A percentile compares a stretch with the other conserved stretches of the same genome.
Evolutionary conservation across 1,140 invertebrate species (phyloP).

Genomic region (Trachymyrmex septentrionalis): DNA sequence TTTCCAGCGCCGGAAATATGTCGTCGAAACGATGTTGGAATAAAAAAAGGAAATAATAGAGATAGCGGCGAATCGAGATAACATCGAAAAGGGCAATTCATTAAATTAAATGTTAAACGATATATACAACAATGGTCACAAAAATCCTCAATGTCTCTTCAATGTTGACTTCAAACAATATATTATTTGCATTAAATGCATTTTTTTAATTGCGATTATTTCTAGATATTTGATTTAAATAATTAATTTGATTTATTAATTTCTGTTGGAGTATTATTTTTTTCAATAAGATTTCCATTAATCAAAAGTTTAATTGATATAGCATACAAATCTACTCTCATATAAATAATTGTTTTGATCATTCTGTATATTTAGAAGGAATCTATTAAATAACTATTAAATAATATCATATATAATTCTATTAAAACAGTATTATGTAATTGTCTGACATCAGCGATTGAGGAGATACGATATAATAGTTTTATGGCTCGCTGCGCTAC

Average conservation of each 20-base stretch:
- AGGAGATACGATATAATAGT: background rate
- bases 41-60: background rate
- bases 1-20: slow-evolving; percentile 52
- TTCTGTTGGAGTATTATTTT: background rate
- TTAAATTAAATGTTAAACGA: background rate
- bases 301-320: background rate
- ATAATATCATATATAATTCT: background rate
- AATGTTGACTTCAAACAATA: background rate
- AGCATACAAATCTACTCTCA: background rate
- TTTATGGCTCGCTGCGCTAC: background rate
- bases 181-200: too few relatives aligned
- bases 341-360: too few relatives aligned
- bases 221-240: background rate
- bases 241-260: too few relatives aligned
- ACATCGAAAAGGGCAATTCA: background rate
- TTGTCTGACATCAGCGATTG: background rate
- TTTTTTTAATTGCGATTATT: too few relatives aligned
- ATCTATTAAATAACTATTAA: background rate
- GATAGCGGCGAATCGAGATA: background rate
- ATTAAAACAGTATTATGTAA: background rate
- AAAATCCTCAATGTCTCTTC: background rate
- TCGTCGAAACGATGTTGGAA: slow-evolving; percentile 24
- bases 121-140: background rate
- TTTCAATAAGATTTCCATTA: background rate
- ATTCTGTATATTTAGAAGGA: background rate